phyloP scores from a whole-genome alignment of 2,888 invertebrate genomes.

The Villa cingulata region DNA sequence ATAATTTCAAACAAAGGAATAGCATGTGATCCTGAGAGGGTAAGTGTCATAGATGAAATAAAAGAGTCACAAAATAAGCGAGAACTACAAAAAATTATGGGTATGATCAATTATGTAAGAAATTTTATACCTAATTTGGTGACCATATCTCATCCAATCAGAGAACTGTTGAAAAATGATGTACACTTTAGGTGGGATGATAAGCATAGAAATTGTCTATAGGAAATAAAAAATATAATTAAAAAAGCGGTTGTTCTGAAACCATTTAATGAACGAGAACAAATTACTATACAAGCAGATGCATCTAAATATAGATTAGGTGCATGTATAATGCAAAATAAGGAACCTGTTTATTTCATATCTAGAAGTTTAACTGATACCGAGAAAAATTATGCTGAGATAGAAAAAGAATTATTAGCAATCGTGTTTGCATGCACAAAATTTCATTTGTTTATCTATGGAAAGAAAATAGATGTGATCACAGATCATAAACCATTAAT shows the following conservation, averaged over 20 bases:
- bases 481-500: conserved; percentile 13
- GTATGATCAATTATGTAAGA: conserved; percentile 17
- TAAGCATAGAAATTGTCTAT: conserved; percentile 9
- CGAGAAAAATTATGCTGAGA: conserved; percentile 11
- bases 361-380: conserved; percentile 10
- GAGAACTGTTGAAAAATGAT: conserved; percentile 16
- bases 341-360: conserved; percentile 10
- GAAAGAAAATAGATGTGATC: conserved; percentile 6
- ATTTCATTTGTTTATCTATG: conserved; percentile 17
- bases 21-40: no score
- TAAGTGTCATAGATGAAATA: conserved; percentile 9
- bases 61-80: conserved; percentile 13
- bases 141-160: no score
- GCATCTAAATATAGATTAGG: conserved; percentile 13
- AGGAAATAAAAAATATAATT: conserved; percentile 10
- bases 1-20: not conserved
- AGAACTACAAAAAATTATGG: conserved; percentile 14
- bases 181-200: conserved; percentile 12
- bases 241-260: conserved; percentile 9
- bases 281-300: conserved; percentile 11
- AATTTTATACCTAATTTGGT: no score
- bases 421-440: conserved; percentile 15
- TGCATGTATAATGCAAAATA: conserved; percentile 13
- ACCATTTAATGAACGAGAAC: conserved; percentile 10
- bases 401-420: conserved; percentile 13